phyloP scores from a whole-genome alignment of 2,888 invertebrate genomes.

The Acleris laterana region DNA sequence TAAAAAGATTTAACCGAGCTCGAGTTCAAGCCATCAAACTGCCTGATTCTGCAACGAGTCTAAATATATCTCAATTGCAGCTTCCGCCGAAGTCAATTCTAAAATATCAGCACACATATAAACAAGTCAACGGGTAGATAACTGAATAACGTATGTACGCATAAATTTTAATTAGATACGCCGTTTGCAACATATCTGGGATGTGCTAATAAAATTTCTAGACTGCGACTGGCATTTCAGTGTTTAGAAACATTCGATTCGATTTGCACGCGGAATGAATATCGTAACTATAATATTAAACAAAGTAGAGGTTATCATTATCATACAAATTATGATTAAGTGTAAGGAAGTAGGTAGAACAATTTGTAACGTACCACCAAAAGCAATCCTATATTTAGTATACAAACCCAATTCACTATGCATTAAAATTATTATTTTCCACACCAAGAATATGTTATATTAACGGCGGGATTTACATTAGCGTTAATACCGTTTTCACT shows the following conservation, averaged over 20 bases:
- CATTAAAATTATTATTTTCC: too few relatives aligned
- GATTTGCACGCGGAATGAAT: slow-evolving; percentile 20
- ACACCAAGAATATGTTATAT: neutral
- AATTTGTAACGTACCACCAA: too few relatives aligned
- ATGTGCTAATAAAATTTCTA: slow-evolving; percentile 54
- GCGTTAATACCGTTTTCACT: neutral
- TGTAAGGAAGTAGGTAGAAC: too few relatives aligned
- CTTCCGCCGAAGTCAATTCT: slow-evolving; percentile 16
- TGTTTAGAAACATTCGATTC: slow-evolving; percentile 24
- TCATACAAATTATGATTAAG: too few relatives aligned
- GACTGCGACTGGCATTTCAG: slow-evolving; percentile 22
- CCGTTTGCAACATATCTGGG: slow-evolving; percentile 53
- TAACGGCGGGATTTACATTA: neutral
- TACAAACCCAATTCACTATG: too few relatives aligned
- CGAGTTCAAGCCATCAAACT: neutral
- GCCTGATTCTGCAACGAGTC: slow-evolving; percentile 1
- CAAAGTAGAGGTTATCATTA: too few relatives aligned
- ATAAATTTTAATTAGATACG: slow-evolving; percentile 67
- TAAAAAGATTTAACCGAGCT: neutral
- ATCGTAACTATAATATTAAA: neutral
- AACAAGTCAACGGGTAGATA: slow-evolving; percentile 49
- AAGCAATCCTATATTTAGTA: too few relatives aligned
- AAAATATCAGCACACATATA: slow-evolving; percentile 34
- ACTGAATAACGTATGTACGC: slow-evolving; percentile 55
- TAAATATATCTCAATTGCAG: slow-evolving; percentile 20